Percentiles rank a stretch among this genome's conserved stretches.
phyloP scores from a whole-genome alignment of 2,888 invertebrate genomes.

The Leptinotarsa haldemani region DNA sequence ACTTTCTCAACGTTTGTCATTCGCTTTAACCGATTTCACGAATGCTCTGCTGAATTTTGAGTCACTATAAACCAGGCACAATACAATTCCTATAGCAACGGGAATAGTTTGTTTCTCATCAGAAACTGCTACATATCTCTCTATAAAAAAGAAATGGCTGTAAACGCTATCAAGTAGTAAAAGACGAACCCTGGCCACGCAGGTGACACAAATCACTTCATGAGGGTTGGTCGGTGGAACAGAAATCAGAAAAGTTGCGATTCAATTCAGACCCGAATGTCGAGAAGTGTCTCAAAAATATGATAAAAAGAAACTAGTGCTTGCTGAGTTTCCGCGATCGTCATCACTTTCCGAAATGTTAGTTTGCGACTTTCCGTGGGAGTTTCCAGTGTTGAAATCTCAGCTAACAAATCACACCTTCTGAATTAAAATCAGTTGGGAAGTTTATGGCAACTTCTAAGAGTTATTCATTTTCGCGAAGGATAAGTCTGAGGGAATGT shows the following conservation, averaged over 20 bases:
- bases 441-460: neutral
- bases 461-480: neutral
- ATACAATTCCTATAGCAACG: too few relatives aligned
- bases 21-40: too few relatives aligned
- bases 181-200: conserved; percentile 13
- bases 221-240: neutral
- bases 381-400: neutral
- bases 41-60: too few relatives aligned
- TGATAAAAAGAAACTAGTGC: neutral
- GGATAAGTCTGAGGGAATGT: neutral
- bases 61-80: too few relatives aligned
- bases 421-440: neutral
- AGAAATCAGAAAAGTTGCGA: neutral
- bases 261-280: neutral
- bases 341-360: neutral
- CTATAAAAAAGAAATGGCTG: too few relatives aligned
- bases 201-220: conserved; percentile 31
- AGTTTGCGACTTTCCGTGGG: too few relatives aligned
- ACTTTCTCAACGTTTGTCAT: too few relatives aligned
- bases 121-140: too few relatives aligned
- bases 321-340: neutral
- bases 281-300: neutral
- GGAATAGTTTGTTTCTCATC: too few relatives aligned
- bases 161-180: neutral
- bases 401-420: neutral